Conservation (phyloP, 2,888 invertebrate species). For the Ramazzottius varieornatus region DNA sequence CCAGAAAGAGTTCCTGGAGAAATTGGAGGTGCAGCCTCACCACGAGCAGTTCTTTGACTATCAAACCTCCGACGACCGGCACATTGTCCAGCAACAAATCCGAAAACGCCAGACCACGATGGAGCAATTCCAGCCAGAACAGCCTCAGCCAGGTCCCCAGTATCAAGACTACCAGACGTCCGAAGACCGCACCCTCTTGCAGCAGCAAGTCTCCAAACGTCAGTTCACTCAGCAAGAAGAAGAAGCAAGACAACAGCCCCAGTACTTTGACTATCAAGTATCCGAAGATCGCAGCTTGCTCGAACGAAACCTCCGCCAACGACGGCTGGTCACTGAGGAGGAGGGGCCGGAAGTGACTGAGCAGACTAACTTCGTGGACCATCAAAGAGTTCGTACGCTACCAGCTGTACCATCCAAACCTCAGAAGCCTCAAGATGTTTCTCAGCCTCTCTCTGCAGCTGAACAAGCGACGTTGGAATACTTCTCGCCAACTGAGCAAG, state of each 20-base stretch:
- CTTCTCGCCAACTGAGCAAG: too few species aligned
- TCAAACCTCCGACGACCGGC: not conserved
- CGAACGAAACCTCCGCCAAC: not conserved
- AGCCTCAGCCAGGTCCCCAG: not conserved
- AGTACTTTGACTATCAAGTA: not conserved
- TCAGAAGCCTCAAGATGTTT: too few species aligned
- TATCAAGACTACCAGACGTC: not conserved
- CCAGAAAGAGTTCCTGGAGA: not conserved
- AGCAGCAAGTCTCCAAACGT: not conserved
- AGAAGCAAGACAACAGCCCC: too few species aligned
- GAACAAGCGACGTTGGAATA: too few species aligned
- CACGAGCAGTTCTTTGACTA: not conserved
- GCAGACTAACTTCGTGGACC: not conserved
- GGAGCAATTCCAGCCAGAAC: too few species aligned
- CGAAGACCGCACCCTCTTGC: not conserved
- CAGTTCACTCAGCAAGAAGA: not conserved
- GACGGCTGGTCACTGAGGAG: not conserved
- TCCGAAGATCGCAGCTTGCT: not conserved
- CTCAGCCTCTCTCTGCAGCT: too few species aligned
- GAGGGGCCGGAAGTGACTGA: not conserved
- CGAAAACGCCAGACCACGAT: too few species aligned
- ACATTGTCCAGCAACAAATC: not conserved
- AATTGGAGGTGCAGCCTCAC: not conserved
- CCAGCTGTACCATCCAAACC: too few species aligned
- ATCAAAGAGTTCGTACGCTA: too few species aligned